A percentile compares a stretch with the other conserved stretches of the same genome.
These are phyloP conservation scores for Erpobdella octoculata DNA, from an alignment of 2,888 invertebrate genomes.

Conservation along the genomic window DNA sequence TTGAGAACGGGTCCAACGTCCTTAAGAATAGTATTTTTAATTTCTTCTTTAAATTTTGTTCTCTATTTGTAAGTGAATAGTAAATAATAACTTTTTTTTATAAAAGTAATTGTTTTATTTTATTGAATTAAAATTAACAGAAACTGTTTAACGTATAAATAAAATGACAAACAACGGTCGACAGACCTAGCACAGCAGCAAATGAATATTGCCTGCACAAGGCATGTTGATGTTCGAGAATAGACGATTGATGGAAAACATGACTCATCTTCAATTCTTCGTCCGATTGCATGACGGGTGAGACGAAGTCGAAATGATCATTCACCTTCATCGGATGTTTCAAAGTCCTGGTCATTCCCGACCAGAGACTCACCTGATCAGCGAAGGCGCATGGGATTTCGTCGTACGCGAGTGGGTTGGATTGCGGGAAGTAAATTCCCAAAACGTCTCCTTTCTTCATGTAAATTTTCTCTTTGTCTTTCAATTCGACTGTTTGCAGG, in stretches of 20 bases:
- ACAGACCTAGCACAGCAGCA: slow-evolving; percentile 12
- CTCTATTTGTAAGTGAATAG: too few species aligned
- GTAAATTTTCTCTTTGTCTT: slow-evolving; percentile 14
- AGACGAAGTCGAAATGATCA: not conserved
- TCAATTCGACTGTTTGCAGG: slow-evolving; percentile 27
- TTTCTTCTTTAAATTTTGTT: too few species aligned
- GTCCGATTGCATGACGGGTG: not conserved
- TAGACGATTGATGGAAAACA: not conserved
- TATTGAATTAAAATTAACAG: too few species aligned
- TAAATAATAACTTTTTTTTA: too few species aligned
- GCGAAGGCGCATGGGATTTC: slow-evolving; percentile 33
- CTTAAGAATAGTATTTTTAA: too few species aligned
- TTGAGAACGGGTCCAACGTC: too few species aligned
- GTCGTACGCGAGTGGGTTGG: slow-evolving; percentile 34
- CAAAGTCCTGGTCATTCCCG: not conserved
- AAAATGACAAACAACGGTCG: too few species aligned
- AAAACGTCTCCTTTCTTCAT: slow-evolving; percentile 33
- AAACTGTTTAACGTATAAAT: too few species aligned
- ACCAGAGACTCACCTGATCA: slow-evolving; percentile 24
- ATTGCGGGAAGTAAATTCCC: slow-evolving; percentile 32
- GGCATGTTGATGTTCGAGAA: not conserved
- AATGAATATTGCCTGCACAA: slow-evolving; percentile 24
- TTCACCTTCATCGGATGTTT: not conserved
- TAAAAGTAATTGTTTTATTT: too few species aligned
- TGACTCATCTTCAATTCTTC: not conserved